A percentile compares a stretch with the other conserved stretches of the same genome.
Conservation (phyloP, 1,140 invertebrate species). For the Drosophila insularis region DNA sequence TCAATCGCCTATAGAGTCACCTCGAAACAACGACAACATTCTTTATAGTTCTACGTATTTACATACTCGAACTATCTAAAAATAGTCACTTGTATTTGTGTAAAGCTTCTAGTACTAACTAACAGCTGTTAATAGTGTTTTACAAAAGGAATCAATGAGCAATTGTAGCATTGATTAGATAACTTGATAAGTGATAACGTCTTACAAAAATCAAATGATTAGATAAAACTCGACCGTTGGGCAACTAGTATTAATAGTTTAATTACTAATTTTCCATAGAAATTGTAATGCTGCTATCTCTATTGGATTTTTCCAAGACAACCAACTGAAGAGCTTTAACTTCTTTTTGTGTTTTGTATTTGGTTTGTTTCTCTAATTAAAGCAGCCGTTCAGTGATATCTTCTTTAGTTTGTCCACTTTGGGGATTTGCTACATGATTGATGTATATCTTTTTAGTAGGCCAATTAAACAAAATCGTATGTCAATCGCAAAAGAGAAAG, state of each 20-base stretch:
- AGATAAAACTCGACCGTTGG: slow-evolving; percentile 15
- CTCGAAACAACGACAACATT: too few relatives aligned
- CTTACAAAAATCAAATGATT: not conserved
- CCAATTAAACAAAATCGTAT: slow-evolving; percentile 78
- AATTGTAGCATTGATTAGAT: not conserved
- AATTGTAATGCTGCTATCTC: not conserved
- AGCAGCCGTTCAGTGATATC: slow-evolving; percentile 26
- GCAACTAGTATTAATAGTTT: not conserved
- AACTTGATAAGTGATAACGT: slow-evolving; percentile 1
- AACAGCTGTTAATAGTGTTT: not conserved
- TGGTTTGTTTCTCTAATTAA: slow-evolving; percentile 49
- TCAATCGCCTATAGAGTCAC: too few relatives aligned
- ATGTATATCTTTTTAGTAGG: slow-evolving; percentile 68
- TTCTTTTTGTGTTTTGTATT: not conserved
- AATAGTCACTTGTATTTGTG: not conserved
- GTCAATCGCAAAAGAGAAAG: slow-evolving; percentile 45
- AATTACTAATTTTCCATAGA: not conserved
- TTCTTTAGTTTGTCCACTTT: slow-evolving; percentile 16
- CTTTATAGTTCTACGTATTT: too few relatives aligned
- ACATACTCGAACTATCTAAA: too few relatives aligned
- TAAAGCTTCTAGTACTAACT: not conserved
- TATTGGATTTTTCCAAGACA: not conserved
- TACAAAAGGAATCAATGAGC: not conserved
- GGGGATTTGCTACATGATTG: slow-evolving; percentile 48
- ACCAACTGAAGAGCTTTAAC: slow-evolving; percentile 22